phyloP scores from a whole-genome alignment of 2,113 vertebrate genomes.

The Rana temporaria region DNA sequence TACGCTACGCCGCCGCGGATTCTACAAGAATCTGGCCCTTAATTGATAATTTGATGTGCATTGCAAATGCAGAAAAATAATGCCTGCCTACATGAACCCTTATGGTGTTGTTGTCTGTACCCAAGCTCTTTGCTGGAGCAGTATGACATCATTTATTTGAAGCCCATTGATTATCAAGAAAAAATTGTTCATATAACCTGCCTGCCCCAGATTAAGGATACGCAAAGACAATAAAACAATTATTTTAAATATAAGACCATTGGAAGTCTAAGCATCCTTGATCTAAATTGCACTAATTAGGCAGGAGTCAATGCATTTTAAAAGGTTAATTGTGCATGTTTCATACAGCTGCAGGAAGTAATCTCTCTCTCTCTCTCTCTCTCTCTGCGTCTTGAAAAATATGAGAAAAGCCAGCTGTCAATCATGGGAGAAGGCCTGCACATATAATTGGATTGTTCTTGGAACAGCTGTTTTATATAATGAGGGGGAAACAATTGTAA shows the following conservation, averaged over 20 bases:
- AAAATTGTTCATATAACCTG: conserved; percentile 16
- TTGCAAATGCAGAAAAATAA: too few relatives aligned
- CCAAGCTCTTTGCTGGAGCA: too few relatives aligned
- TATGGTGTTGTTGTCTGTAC: too few relatives aligned
- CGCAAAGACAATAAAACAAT: conserved; percentile 27
- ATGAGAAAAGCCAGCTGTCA: conserved; percentile 21
- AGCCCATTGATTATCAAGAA: conserved; percentile 1
- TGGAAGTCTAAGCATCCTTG: neutral
- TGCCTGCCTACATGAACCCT: too few relatives aligned
- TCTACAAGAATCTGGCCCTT: too few relatives aligned
- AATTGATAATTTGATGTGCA: too few relatives aligned
- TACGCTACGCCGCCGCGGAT: too few relatives aligned
- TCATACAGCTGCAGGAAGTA: conserved; percentile 43
- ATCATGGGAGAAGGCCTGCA: conserved; percentile 17
- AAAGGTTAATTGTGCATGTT: conserved; percentile 43
- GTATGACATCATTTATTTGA: neutral
- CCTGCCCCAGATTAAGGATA: conserved; percentile 17
- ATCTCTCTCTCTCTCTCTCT: conserved; percentile 15
- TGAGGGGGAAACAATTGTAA: neutral
- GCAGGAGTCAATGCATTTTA: conserved; percentile 33
- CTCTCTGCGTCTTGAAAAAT: conserved; percentile 7
- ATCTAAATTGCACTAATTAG: conserved; percentile 16
- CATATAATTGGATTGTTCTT: conserved; percentile 28
- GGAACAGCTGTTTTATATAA: conserved; percentile 32
- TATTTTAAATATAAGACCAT: neutral